Percentiles rank a stretch among this genome's conserved stretches.
Evolutionary conservation across 2,888 invertebrate species (phyloP).

Genomic region (Siphonodentalium dalli): DNA sequence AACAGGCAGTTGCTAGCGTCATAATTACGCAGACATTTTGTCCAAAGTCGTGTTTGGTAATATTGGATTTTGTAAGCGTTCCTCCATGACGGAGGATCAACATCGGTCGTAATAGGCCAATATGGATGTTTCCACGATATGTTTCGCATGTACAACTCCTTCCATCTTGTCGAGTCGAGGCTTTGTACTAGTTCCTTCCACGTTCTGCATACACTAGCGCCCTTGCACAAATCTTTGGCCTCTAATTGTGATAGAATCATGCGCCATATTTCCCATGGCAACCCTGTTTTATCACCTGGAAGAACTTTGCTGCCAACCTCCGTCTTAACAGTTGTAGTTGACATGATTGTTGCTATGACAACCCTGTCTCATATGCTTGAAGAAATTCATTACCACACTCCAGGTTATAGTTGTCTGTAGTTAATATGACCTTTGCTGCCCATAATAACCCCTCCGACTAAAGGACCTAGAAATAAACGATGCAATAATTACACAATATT

Average conservation of each 20-base stretch:
- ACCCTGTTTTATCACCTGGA: constrained; percentile 46
- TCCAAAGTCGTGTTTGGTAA: constrained; percentile 45
- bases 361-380: background rate
- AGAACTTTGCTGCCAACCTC: constrained; percentile 38
- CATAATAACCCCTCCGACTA: too few relatives aligned
- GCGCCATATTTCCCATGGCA: constrained; percentile 57
- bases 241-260: constrained; percentile 49
- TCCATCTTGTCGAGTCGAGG: constrained; percentile 51
- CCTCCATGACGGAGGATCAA: constrained; percentile 51
- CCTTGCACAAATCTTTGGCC: constrained; percentile 46
- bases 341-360: constrained; percentile 6
- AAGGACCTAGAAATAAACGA: too few relatives aligned
- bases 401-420: too few relatives aligned
- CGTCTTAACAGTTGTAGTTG: constrained; percentile 32
- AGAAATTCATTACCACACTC: too few relatives aligned
- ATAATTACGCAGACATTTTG: constrained; percentile 29
- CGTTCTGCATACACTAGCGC: constrained; percentile 49
- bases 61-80: constrained; percentile 48
- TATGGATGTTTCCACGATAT: constrained; percentile 52
- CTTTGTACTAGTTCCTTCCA: constrained; percentile 52
- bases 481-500: too few relatives aligned
- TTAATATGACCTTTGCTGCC: too few relatives aligned
- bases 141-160: constrained; percentile 44
- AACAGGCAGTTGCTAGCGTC: constrained; percentile 38
- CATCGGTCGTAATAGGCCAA: constrained; percentile 50